phyloP scores from a whole-genome alignment of 2,113 vertebrate genomes.

The Brachirus orientalis region DNA sequence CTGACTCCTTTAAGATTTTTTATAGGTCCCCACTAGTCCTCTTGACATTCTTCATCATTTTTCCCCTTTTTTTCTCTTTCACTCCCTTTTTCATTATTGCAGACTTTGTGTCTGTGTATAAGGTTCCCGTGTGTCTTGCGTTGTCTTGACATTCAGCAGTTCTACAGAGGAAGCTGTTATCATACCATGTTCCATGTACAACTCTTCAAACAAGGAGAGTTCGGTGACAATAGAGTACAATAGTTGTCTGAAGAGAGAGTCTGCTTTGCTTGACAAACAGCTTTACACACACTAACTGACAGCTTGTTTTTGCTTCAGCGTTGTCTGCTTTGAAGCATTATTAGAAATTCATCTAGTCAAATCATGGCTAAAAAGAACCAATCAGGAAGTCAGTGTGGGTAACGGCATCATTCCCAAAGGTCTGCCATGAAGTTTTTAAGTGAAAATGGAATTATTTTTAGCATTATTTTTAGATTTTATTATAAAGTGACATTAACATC shows the following conservation, averaged over 20 bases:
- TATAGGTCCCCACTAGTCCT: not conserved
- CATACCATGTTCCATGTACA: not conserved
- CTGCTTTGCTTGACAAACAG: conserved; percentile 7
- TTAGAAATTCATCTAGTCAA: too few species aligned
- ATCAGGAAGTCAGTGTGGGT: too few species aligned
- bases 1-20: conserved; percentile 22
- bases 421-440: too few species aligned
- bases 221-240: conserved; percentile 1
- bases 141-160: conserved; percentile 21
- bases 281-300: not conserved
- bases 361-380: too few species aligned
- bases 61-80: conserved; percentile 1
- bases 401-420: too few species aligned
- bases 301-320: not conserved
- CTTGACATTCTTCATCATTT: not conserved
- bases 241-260: conserved; percentile 10
- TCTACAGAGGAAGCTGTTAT: not conserved
- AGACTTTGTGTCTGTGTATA: too few species aligned
- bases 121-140: not conserved
- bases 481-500: too few species aligned
- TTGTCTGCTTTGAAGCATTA: not conserved
- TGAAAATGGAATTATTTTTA: too few species aligned
- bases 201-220: conserved; percentile 1
- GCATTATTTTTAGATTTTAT: too few species aligned
- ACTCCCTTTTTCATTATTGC: not conserved